Conservation (phyloP, 1,140 invertebrate species). For the Araneus ventricosus region DNA sequence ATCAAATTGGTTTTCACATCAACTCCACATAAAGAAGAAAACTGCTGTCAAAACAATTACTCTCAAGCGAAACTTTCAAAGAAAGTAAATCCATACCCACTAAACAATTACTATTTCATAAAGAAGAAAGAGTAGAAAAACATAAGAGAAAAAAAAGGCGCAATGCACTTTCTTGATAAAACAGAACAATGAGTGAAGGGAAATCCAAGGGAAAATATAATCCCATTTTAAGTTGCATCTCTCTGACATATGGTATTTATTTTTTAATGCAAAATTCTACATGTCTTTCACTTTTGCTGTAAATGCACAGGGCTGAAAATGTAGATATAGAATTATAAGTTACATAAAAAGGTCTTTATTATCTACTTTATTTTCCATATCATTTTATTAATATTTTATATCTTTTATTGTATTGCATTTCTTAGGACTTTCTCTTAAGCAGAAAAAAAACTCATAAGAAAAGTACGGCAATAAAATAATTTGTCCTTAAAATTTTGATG, state of each 20-base stretch:
- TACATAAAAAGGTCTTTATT: no score
- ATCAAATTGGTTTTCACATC: no score
- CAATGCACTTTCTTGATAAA: neutral
- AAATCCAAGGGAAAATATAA: no score
- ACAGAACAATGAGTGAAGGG: neutral
- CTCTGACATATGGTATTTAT: no score
- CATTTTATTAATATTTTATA: no score
- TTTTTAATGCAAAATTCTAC: neutral
- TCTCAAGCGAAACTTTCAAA: neutral
- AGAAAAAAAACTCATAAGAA: no score
- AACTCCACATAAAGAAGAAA: neutral
- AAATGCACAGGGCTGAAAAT: neutral
- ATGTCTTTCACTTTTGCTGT: neutral
- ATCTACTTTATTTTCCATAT: no score
- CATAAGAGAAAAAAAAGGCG: neutral
- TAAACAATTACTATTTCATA: neutral
- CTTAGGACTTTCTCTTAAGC: no score
- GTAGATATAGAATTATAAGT: neutral
- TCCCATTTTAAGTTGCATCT: no score
- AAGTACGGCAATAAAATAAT: no score
- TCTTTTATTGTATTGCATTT: no score
- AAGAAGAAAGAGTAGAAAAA: neutral
- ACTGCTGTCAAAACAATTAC: conserved; percentile 21
- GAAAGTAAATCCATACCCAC: neutral
- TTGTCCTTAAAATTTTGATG: no score